Evolutionary conservation across 2,888 invertebrate species (phyloP).

Genomic region (Lordiphosa fenestrarum): DNA sequence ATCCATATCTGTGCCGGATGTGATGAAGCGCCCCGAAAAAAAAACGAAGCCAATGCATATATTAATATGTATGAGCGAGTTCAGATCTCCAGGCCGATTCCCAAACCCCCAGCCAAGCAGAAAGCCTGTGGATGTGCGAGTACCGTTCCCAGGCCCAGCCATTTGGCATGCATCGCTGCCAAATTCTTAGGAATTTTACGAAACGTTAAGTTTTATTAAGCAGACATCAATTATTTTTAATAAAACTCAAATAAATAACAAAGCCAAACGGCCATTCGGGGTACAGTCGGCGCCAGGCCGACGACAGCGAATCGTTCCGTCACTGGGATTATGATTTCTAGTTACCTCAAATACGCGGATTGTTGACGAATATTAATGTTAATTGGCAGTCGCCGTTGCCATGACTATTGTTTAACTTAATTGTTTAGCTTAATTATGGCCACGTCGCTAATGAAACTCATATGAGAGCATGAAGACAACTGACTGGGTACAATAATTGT

Average conservation of each 20-base stretch:
- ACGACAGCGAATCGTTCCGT: constrained; percentile 12
- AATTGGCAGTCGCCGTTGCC: constrained; percentile 59
- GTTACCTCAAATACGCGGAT: constrained; percentile 47
- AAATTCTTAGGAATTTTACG: constrained; percentile 75
- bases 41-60: constrained; percentile 25
- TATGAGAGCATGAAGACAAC: constrained; percentile 47
- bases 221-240: constrained; percentile 68
- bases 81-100: constrained; percentile 31
- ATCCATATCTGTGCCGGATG: constrained; percentile 57
- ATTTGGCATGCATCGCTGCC: constrained; percentile 60
- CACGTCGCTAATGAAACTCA: constrained; percentile 61
- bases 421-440: constrained; percentile 71
- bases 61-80: constrained; percentile 41
- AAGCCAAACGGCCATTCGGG: constrained; percentile 25
- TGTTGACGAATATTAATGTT: constrained; percentile 59
- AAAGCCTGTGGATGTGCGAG: constrained; percentile 49
- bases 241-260: constrained; percentile 61
- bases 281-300: constrained; percentile 62
- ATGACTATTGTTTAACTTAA: constrained; percentile 64
- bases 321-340: constrained; percentile 45
- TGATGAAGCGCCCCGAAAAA: constrained; percentile 46
- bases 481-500: constrained; percentile 39
- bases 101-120: constrained; percentile 63
- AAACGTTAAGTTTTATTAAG: constrained; percentile 77
- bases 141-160: constrained; percentile 18